Evolutionary conservation across 1,140 invertebrate species (phyloP).

Genomic region (Heliconius hermathena): DNA sequence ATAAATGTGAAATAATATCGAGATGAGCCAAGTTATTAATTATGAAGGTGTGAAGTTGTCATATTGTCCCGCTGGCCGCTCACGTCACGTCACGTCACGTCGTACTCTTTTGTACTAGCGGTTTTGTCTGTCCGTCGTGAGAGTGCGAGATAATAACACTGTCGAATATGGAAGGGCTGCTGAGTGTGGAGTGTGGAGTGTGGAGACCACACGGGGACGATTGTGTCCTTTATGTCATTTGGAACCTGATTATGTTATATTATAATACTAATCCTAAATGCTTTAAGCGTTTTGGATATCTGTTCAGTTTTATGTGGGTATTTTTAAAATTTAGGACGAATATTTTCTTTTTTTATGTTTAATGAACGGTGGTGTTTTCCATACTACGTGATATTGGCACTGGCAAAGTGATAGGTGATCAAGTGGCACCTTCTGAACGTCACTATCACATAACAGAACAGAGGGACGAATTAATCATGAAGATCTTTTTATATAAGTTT

Average conservation of each 20-base stretch:
- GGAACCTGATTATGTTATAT: background rate
- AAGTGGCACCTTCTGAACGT: too few relatives aligned
- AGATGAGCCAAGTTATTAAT: constrained; percentile 80
- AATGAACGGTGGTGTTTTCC: background rate
- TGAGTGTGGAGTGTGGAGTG: constrained; percentile 1
- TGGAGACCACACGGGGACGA: constrained; percentile 60
- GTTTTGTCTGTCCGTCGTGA: constrained; percentile 67
- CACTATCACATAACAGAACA: too few relatives aligned
- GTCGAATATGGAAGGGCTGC: constrained; percentile 58
- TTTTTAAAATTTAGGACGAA: too few relatives aligned
- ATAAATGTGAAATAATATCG: constrained; percentile 80
- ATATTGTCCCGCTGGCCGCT: constrained; percentile 66
- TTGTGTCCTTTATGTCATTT: constrained; percentile 17
- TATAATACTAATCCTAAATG: background rate
- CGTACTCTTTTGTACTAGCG: constrained; percentile 58
- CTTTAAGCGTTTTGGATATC: background rate
- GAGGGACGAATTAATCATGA: too few relatives aligned
- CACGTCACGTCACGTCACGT: constrained; percentile 53
- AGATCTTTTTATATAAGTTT: too few relatives aligned
- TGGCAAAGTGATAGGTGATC: too few relatives aligned
- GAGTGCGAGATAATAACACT: constrained; percentile 61
- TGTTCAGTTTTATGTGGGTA: background rate
- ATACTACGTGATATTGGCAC: background rate
- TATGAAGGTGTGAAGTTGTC: constrained; percentile 77
- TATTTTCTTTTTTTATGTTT: too few relatives aligned